A percentile compares a stretch with the other conserved stretches of the same genome.
Conservation (phyloP, 2,888 invertebrate species). For the Eristalinus aeneus region DNA sequence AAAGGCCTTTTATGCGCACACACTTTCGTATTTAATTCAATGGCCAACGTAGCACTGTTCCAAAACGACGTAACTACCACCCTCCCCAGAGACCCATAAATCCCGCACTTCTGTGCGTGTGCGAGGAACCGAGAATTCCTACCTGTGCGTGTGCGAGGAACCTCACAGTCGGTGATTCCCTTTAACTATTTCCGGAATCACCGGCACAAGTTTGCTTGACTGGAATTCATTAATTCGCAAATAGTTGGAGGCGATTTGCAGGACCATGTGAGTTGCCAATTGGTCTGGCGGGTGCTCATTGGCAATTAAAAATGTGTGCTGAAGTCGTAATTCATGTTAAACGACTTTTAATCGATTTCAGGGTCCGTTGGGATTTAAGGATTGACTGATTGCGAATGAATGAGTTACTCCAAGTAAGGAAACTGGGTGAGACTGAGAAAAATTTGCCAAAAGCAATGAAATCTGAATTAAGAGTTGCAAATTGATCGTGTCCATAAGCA, state of each 20-base stretch:
- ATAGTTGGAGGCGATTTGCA: neutral
- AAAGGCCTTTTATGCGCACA: conserved; percentile 4
- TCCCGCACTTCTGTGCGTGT: neutral
- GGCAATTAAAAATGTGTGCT: no score
- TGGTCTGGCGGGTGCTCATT: neutral
- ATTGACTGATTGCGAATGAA: no score
- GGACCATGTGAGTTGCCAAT: neutral
- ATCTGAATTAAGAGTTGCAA: no score
- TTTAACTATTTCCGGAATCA: neutral
- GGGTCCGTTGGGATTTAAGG: no score
- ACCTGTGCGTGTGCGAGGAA: neutral
- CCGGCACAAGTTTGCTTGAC: no score
- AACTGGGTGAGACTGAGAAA: no score
- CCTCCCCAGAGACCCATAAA: neutral
- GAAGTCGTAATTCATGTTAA: no score
- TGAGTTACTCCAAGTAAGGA: no score
- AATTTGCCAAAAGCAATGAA: no score
- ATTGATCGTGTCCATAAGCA: no score
- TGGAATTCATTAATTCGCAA: neutral
- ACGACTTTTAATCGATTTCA: no score
- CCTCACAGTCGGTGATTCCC: neutral
- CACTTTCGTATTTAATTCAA: conserved; percentile 15
- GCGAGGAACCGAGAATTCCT: neutral
- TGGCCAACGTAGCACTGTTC: conserved; percentile 1
- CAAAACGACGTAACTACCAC: neutral